A percentile compares a stretch with the other conserved stretches of the same genome.
Conservation (phyloP, 2,888 invertebrate genomes). For the Emmelina monodactyla region DNA sequence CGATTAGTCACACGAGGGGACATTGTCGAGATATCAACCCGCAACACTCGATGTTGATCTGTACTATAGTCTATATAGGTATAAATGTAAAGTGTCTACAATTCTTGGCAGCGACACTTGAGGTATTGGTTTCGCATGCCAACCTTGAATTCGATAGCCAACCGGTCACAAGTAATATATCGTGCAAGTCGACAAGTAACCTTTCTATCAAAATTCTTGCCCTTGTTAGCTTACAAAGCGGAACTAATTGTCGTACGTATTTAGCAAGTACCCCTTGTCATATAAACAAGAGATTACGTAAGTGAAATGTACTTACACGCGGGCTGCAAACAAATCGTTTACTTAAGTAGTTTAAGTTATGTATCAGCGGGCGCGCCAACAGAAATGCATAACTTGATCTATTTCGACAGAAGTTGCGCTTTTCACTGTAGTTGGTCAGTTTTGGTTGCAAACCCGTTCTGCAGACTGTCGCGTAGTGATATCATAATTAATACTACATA, state of each 20-base stretch:
- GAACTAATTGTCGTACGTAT: slow-evolving; percentile 39
- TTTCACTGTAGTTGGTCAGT: slow-evolving; percentile 29
- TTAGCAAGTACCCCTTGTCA: slow-evolving; percentile 34
- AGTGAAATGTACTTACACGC: neutral
- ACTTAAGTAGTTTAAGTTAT: neutral
- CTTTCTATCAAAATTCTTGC: slow-evolving; percentile 20
- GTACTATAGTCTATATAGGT: too few species aligned
- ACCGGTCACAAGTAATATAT: slow-evolving; percentile 25
- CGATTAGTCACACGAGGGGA: neutral
- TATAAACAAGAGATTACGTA: slow-evolving; percentile 30
- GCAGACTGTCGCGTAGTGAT: neutral
- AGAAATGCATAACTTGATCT: slow-evolving; percentile 32
- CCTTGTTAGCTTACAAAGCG: slow-evolving; percentile 48
- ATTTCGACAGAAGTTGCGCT: slow-evolving; percentile 27
- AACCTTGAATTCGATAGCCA: slow-evolving; percentile 46
- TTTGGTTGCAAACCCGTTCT: slow-evolving; percentile 15
- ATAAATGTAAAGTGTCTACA: too few species aligned
- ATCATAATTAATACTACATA: too few species aligned
- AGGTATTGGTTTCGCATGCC: slow-evolving; percentile 31
- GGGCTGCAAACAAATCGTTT: neutral
- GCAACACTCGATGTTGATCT: neutral
- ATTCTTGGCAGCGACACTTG: slow-evolving; percentile 26
- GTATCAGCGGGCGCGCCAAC: slow-evolving; percentile 21
- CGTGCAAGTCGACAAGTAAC: slow-evolving; percentile 2
- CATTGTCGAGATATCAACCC: neutral